Conservation (phyloP, 2,797 vertebrate genomes). For the Anomalospiza imberbis region DNA sequence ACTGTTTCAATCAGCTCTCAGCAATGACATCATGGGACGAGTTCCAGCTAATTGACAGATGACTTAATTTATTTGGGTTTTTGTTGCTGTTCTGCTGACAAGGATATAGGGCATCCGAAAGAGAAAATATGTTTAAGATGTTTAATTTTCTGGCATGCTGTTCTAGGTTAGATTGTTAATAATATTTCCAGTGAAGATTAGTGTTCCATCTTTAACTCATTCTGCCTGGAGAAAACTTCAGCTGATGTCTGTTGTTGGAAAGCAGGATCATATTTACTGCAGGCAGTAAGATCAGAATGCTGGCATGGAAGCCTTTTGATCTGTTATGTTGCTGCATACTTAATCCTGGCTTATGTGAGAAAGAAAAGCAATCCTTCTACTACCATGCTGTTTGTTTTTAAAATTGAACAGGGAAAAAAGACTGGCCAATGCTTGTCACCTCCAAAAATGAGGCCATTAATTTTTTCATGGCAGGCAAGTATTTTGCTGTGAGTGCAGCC, state of each 20-base stretch:
- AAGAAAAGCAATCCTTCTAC: background rate
- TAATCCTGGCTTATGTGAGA: conserved; percentile 5
- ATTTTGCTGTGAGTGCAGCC: background rate
- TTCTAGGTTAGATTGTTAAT: background rate
- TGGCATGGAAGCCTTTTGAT: conserved; percentile 11
- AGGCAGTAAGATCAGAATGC: background rate
- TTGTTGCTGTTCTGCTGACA: conserved; percentile 36
- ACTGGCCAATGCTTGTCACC: background rate
- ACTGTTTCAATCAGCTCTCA: conserved; percentile 32
- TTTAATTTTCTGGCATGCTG: conserved; percentile 26
- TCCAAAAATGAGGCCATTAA: background rate
- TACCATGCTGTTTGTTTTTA: background rate
- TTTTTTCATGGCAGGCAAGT: background rate
- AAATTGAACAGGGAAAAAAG: background rate
- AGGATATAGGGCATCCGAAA: background rate
- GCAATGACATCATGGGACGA: conserved; percentile 17
- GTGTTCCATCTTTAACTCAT: conserved; percentile 27
- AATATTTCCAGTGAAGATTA: conserved; percentile 1
- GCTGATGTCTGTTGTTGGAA: conserved; percentile 33
- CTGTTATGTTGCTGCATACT: background rate
- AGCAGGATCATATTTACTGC: background rate
- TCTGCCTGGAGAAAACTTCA: conserved; percentile 24
- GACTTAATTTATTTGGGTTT: conserved; percentile 47
- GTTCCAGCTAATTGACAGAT: conserved; percentile 49
- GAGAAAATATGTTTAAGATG: conserved; percentile 29